Conservation (phyloP, 2,113 vertebrate genomes). For the Ochotona princeps region DNA sequence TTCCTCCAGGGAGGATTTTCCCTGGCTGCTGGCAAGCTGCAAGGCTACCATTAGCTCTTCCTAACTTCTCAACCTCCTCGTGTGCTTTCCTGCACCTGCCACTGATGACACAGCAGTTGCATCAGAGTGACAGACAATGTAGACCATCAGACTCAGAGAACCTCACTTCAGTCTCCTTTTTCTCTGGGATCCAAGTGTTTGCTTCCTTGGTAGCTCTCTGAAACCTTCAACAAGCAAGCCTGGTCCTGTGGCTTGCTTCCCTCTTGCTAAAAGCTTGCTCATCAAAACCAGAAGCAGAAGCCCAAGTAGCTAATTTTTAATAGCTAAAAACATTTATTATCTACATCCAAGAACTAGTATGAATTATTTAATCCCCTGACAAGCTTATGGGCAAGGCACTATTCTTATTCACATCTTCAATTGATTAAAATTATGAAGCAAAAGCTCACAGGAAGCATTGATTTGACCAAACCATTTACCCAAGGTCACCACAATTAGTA, state of each 20-base stretch:
- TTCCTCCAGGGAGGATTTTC: neutral
- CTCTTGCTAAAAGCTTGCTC: neutral
- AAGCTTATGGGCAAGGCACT: neutral
- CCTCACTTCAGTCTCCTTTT: neutral
- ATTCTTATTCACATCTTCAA: neutral
- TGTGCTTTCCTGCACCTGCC: neutral
- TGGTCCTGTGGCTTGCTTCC: neutral
- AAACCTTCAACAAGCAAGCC: neutral
- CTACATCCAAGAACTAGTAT: neutral
- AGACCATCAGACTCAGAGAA: neutral
- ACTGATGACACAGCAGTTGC: neutral
- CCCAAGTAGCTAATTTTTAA: neutral
- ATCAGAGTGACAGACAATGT: neutral
- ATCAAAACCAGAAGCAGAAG: slow-evolving; percentile 24
- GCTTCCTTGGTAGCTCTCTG: neutral
- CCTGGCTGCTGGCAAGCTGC: neutral
- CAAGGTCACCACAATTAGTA: neutral
- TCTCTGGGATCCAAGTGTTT: neutral
- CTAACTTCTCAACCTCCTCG: neutral
- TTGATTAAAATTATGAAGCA: neutral
- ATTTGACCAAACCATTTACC: neutral
- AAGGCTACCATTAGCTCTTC: neutral
- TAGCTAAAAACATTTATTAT: slow-evolving; percentile 5
- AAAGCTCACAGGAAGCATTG: neutral
- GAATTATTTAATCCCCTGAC: neutral